A percentile compares a stretch with the other conserved stretches of the same genome.
These are phyloP conservation scores for Lysiphlebus fabarum DNA, from an alignment of 1,140 invertebrate species.

Conservation along the genomic window DNA sequence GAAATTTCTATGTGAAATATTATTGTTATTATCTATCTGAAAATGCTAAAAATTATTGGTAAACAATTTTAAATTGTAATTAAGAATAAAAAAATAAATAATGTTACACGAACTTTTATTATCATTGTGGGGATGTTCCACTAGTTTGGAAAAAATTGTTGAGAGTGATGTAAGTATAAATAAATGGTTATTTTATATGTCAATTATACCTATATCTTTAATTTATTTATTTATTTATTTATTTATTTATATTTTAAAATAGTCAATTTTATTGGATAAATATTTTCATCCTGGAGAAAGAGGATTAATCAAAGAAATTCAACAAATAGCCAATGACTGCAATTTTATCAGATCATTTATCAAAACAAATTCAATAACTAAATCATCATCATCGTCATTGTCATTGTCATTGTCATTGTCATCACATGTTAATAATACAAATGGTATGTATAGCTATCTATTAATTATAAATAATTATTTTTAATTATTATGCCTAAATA, in stretches of 20 bases:
- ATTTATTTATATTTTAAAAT: conserved; percentile 27
- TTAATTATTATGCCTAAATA: too few species aligned
- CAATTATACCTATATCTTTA: conserved; percentile 9
- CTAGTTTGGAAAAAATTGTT: conserved; percentile 43
- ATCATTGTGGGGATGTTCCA: conserved; percentile 51
- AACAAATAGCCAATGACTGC: conserved; percentile 43
- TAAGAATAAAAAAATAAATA: conserved; percentile 25
- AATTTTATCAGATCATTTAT: conserved; percentile 45
- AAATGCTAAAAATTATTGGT: too few species aligned
- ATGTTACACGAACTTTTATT: conserved; percentile 51
- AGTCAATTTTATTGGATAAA: conserved; percentile 43
- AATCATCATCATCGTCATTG: not conserved
- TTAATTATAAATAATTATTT: conserved; percentile 7
- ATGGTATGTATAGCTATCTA: conserved; percentile 2
- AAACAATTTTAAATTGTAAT: too few species aligned
- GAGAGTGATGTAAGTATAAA: conserved; percentile 47
- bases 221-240: conserved; percentile 6
- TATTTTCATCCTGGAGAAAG: conserved; percentile 50
- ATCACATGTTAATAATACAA: conserved; percentile 20
- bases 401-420: not conserved
- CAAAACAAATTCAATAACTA: conserved; percentile 31
- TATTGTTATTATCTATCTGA: too few species aligned
- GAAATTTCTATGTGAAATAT: too few species aligned
- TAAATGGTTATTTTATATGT: conserved; percentile 18
- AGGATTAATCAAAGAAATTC: conserved; percentile 43